Conservation (phyloP, 37 sponge, comb jelly and placozoan species). For the Lycopodina hypogea region DNA sequence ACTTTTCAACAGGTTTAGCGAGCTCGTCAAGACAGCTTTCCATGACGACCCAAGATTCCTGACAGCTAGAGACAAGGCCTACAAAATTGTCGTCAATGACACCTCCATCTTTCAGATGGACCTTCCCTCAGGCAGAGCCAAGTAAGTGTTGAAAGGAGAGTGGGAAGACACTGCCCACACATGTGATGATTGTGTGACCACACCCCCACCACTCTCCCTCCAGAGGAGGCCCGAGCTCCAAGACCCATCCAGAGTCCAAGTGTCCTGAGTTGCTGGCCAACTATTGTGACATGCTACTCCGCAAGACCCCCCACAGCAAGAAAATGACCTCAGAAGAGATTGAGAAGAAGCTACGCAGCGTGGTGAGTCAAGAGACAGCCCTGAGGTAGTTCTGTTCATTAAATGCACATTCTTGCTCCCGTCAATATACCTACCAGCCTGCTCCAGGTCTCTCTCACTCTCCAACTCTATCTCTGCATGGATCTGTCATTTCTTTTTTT, state of each 20-base stretch:
- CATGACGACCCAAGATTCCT: constrained; percentile 75
- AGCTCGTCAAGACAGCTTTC: constrained; percentile 75
- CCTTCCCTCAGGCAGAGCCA: constrained; percentile 54
- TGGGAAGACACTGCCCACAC: too few species aligned
- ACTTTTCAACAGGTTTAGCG: constrained; percentile 73
- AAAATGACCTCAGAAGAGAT: constrained; percentile 90
- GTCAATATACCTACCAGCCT: too few species aligned
- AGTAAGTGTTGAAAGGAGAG: constrained; percentile 9
- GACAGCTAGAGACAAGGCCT: constrained; percentile 89
- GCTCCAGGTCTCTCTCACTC: constrained; percentile 20
- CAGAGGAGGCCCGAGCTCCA: constrained; percentile 4
- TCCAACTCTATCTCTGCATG: constrained; percentile 14
- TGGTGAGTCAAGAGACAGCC: constrained; percentile 51
- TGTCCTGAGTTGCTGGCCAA: constrained; percentile 93
- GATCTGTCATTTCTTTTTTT: neutral
- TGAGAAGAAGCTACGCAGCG: constrained; percentile 72
- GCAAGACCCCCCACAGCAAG: constrained; percentile 83
- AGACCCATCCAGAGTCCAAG: constrained; percentile 86
- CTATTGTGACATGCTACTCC: constrained; percentile 88
- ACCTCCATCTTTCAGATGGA: constrained; percentile 78
- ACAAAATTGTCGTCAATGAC: constrained; percentile 83
- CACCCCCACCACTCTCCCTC: too few species aligned
- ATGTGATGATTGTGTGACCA: too few species aligned
- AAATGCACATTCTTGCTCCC: neutral
- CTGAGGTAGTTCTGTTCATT: too few species aligned